These are phyloP conservation scores for Azemiops feae DNA, from an alignment of 2,113 vertebrate genomes.

Conservation along the genomic window DNA sequence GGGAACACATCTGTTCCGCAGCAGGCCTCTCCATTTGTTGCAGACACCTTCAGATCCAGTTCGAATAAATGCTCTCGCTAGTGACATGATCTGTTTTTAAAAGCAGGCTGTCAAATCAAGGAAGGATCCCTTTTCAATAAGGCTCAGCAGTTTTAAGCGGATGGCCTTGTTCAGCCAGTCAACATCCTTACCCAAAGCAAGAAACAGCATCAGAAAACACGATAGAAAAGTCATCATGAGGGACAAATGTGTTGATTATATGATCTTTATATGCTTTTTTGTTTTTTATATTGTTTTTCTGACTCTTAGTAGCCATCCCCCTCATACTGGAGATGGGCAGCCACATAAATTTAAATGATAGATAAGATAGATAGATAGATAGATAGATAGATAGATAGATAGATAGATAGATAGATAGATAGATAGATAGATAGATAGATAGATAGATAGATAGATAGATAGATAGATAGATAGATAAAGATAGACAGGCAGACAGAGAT, in stretches of 20 bases:
- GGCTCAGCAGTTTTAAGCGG: neutral
- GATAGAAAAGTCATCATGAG: neutral
- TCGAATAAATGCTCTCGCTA: neutral
- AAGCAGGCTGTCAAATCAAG: neutral
- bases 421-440: no score
- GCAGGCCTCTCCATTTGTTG: neutral
- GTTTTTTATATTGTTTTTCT: neutral
- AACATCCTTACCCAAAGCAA: neutral
- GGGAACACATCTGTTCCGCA: neutral
- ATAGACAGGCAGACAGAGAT: no score
- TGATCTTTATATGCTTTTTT: neutral
- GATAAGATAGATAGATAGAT: no score
- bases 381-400: no score
- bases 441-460: no score
- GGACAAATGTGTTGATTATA: neutral
- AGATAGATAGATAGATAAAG: accelerated
- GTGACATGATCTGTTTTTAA: neutral
- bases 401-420: no score
- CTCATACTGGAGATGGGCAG: neutral
- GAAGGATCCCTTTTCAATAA: neutral
- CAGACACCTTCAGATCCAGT: neutral
- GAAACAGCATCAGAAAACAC: neutral
- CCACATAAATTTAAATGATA: neutral
- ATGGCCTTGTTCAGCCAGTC: neutral
- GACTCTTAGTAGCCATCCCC: neutral